Base-by-base conservation (phyloP, 2,797 vertebrate genomes). In the Hydrolagus colliei region DNA sequence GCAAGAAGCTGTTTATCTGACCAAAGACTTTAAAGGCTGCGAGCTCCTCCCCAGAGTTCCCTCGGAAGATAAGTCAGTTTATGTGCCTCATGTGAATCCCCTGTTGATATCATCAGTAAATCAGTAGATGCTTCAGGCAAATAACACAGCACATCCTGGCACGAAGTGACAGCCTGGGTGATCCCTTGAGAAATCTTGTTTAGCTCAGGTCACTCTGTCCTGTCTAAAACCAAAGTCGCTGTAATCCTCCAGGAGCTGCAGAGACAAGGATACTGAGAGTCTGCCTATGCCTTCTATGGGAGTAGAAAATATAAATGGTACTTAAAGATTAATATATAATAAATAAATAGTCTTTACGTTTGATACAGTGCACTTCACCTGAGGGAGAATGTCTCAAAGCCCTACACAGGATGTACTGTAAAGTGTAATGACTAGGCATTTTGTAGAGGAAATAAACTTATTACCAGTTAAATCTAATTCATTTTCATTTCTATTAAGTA, bases 401-500 rank as follows among this genome's bases (percentile, higher is more conserved):
- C 41, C 27, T 27, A 0, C 27, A 27, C 27, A 52, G 41, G 41
- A 52, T 52, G 6, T 52, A 52, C 41, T 52, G 41, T 52, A 52
- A 52, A 52, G 41, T 52, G 41, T 52, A 52, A 52, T 52, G 41
- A 52, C 41, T 52, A 52, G 3, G 41, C 6, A 52, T 52, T 52
- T 52, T 52, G 41, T 52, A 52, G 41, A 52, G 3, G 6, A 52
- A 52, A 52, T 52, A 52, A 52, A 52, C 41, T 52, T 52, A 52
- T 6, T 52, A 52, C 1, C 41, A 52, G 41, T 52, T 52, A 16
- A 74, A 74, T 74, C 27, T 74, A 74, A 3, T 13, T 11, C 35
- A 74, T 74, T 74, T 74, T 12, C 73, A 74, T 74, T 74, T 74
- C 35, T 27, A 74, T 74, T 74, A 35, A 74, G 13, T 74, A 35